Evolutionary conservation across 2,113 vertebrate genomes (phyloP), one percentile per base, ranked within the genome.

Genomic region (Equus quagga): DNA sequence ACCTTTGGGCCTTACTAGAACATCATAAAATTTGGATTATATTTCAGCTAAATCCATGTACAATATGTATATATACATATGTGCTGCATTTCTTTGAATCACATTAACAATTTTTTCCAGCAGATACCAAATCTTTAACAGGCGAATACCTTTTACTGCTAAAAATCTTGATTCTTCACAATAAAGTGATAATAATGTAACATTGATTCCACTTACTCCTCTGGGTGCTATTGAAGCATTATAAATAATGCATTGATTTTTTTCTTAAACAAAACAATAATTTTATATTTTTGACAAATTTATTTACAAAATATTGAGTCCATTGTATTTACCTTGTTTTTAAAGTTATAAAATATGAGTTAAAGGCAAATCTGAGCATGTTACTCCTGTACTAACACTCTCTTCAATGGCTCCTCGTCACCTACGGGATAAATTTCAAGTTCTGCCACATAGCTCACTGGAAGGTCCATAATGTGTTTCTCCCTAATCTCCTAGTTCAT

Each of bases 1-100:
- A 76, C 64, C 7, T 83, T 76, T 69, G 89, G 49, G 58, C 24
- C 33, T 64, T 89, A 85, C 26, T n/a, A 87, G 41, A 3, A 58
- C 80, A 83, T 70, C 58, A 82, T 86, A 86, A 93, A 81, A 93
- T 69, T 82, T 97, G n/a, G 36, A 95, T 94, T 96, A 7, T 24
- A 85, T 78, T 92, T 95, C 51, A 93, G 69, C 41, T 80, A 67
- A 84, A 83, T 56, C 6, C 36, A 56, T 81, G 12, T 54, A 92
- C 33, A 67, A 51, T 64, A 51, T 93, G 46, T 49, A 1, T 44
- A 41, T n/a, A 72, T n/a, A 19, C 8, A 72, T 89, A 51, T 24
- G 23, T 31, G 4, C 13, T 87, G 51, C 10, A 62, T 82, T 87
- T 78, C 8, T 84, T 84, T 72, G 8, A 44, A 56, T 75, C 33